phyloP scores from a whole-genome alignment of 2,113 vertebrate species.

The Crotalus horridus region DNA sequence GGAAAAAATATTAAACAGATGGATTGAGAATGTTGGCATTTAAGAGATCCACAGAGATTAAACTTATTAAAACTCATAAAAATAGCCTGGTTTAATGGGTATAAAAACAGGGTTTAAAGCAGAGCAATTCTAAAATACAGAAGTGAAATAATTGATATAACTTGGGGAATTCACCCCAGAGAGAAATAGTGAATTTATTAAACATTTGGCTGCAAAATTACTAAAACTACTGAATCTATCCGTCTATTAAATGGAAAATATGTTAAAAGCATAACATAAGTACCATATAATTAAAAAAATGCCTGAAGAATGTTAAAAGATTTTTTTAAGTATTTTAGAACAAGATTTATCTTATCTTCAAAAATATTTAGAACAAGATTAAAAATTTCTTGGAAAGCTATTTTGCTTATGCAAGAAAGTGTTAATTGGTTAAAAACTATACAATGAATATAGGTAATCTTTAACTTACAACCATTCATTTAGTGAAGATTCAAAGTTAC shows the following conservation, averaged over 20 bases:
- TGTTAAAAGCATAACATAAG: conserved; percentile 31
- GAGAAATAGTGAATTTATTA: conserved; percentile 26
- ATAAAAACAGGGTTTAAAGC: conserved; percentile 38
- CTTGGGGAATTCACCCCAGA: conserved; percentile 31
- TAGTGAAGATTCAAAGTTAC: not conserved
- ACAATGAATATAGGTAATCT: not conserved
- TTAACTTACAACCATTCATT: not conserved
- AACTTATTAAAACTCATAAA: conserved; percentile 56
- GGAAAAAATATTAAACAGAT: conserved; percentile 34
- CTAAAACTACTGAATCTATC: conserved; percentile 13
- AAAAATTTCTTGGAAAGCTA: not conserved
- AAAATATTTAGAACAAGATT: conserved; percentile 5
- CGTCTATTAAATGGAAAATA: conserved; percentile 20
- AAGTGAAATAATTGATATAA: not conserved
- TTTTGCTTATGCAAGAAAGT: conserved; percentile 10
- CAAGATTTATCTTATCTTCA: not conserved
- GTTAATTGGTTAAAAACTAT: not conserved
- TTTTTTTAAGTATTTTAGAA: conserved; percentile 16
- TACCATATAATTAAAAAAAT: not conserved
- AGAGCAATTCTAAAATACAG: conserved; percentile 36
- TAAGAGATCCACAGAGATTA: conserved; percentile 31
- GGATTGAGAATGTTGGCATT: conserved; percentile 34
- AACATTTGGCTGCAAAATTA: conserved; percentile 14
- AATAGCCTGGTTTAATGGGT: conserved; percentile 35
- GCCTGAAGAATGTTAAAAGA: conserved; percentile 1